Percentiles rank a stretch among this genome's conserved stretches.
phyloP scores from a whole-genome alignment of 2,113 vertebrate species.

The Nothoprocta pentlandii region DNA sequence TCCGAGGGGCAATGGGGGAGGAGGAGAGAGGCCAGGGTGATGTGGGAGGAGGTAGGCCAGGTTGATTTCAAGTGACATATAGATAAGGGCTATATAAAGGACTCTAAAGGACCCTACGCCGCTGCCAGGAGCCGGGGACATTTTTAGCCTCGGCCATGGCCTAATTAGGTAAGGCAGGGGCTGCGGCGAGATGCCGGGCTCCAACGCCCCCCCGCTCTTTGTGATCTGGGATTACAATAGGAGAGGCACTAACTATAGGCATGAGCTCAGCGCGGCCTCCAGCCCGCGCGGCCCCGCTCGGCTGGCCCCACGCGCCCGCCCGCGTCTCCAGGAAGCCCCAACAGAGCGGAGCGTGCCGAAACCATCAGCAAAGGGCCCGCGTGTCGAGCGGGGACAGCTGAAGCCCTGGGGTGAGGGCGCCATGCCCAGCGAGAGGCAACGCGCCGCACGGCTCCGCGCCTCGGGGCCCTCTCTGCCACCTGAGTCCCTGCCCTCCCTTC shows the following conservation, averaged over 20 bases:
- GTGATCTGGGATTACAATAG: slow-evolving; percentile 77
- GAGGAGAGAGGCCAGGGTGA: neutral
- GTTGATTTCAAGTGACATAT: slow-evolving; percentile 67
- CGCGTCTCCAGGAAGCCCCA: neutral
- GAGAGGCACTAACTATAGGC: slow-evolving; percentile 71
- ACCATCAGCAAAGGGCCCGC: neutral
- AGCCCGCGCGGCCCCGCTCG: too few relatives aligned
- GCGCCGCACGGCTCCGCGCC: neutral
- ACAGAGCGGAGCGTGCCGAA: neutral
- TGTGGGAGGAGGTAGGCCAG: slow-evolving; percentile 45
- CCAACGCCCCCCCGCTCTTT: slow-evolving; percentile 54
- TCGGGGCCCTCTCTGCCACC: neutral
- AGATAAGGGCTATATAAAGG: slow-evolving; percentile 78
- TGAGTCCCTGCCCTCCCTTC: neutral
- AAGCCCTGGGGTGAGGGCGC: neutral
- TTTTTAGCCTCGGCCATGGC: slow-evolving; percentile 64
- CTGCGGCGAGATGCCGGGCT: slow-evolving; percentile 66
- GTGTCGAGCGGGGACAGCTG: slow-evolving; percentile 8
- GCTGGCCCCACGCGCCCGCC: rapidly evolving
- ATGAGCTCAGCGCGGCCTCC: slow-evolving; percentile 68
- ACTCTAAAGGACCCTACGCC: slow-evolving; percentile 47
- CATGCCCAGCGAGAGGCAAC: too few relatives aligned
- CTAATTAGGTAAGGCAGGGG: slow-evolving; percentile 78
- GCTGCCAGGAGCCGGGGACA: slow-evolving; percentile 48
- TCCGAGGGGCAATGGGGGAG: neutral